These are phyloP conservation scores for Xestia xanthographa DNA, from an alignment of 2,888 invertebrate genomes.

Conservation along the genomic window DNA sequence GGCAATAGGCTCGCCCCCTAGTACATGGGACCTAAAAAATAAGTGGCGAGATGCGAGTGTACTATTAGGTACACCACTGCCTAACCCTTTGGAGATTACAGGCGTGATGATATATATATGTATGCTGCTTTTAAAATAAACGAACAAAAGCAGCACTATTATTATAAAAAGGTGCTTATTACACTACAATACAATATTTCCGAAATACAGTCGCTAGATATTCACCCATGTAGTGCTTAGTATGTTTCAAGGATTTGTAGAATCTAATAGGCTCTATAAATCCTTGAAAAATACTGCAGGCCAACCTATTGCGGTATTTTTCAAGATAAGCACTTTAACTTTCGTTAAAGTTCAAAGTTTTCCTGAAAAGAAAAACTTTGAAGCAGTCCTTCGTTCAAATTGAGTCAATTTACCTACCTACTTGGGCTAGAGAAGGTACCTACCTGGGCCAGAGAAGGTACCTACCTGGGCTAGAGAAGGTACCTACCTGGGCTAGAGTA, in stretches of 20 bases:
- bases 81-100: too few relatives aligned
- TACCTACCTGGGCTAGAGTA: too few relatives aligned
- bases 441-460: too few relatives aligned
- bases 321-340: background rate
- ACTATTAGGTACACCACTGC: too few relatives aligned
- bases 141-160: background rate
- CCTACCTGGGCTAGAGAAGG: too few relatives aligned
- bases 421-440: background rate
- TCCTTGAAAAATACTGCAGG: conserved; percentile 6
- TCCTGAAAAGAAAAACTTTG: background rate
- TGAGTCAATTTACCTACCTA: background rate
- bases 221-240: background rate
- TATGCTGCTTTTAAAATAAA: background rate
- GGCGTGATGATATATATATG: too few relatives aligned
- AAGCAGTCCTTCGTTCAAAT: background rate
- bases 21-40: too few relatives aligned
- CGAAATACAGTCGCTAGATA: background rate
- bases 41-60: too few relatives aligned
- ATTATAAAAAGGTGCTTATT: background rate
- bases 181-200: background rate
- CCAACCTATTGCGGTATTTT: background rate
- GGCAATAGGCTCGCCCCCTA: too few relatives aligned
- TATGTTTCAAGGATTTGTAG: too few relatives aligned
- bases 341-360: background rate
- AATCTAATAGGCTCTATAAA: background rate